A percentile compares a stretch with the other conserved stretches of the same genome.
phyloP scores from a whole-genome alignment of 2,797 vertebrate species.

The Monodelphis domestica region DNA sequence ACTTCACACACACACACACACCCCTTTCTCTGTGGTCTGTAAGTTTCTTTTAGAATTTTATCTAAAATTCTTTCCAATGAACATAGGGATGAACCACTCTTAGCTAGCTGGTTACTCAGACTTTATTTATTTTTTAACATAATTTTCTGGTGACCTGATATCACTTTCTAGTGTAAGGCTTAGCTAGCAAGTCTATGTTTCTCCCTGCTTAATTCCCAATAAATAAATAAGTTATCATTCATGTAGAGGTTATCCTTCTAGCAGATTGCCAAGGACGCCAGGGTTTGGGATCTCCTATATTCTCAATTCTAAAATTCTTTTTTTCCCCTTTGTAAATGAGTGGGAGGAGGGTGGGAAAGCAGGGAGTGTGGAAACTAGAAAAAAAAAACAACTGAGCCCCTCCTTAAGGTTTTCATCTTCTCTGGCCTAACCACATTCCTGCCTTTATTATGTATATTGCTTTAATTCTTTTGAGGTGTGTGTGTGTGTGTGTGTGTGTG shows the following conservation, averaged over 20 bases:
- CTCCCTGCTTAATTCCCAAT: neutral
- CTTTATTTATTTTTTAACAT: neutral
- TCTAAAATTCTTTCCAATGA: neutral
- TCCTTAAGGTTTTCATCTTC: neutral
- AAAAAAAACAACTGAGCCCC: neutral
- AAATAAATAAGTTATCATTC: neutral
- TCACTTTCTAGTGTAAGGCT: neutral
- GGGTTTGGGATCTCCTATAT: neutral
- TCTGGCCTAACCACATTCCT: neutral
- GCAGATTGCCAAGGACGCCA: neutral
- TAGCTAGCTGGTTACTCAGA: neutral
- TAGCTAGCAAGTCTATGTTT: neutral
- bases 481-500: neutral
- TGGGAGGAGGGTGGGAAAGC: neutral
- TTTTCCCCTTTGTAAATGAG: neutral
- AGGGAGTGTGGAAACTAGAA: neutral
- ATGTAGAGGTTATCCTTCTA: neutral
- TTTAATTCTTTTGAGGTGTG: neutral
- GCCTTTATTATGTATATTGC: neutral
- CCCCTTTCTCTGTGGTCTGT: neutral
- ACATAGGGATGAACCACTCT: neutral
- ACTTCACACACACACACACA: too few species aligned
- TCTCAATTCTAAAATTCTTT: neutral
- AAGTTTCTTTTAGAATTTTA: neutral
- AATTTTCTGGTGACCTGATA: neutral